Base-by-base conservation (phyloP, 2,888 invertebrate genomes). In the Rhingia rostrata region DNA sequence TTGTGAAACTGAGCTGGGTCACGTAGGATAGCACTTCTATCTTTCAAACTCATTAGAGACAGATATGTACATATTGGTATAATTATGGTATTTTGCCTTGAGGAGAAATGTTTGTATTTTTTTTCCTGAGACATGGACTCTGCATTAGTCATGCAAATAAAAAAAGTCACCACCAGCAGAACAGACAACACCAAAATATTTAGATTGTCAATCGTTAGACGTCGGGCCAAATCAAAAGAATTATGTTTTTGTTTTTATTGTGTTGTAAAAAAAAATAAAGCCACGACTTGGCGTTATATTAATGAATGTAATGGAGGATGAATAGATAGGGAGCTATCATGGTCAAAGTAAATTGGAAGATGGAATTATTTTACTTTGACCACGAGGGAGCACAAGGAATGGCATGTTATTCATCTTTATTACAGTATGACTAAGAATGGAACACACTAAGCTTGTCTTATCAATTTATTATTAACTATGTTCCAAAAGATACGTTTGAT, bases 11-110 rank as follows among this genome's bases (percentile, higher is more conserved):
- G 75, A 66, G 66, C 43, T 75, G 58, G 66, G 67, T 75, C 75
- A 75, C 75, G 75, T 75, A 75, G 75, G 75, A 75, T 60, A 58
- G 32, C 58, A 66, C 49, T 66, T 58, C 66, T 66, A 56, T 66
- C 39, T 49, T 64, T 51, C 6, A 33, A 58, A 43, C 66, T 58
- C 74, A 74, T 74, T 56, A 56, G 32, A 3, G 47, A 9, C 58
- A 10, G 37, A 22, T 43, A 9, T 49, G 22, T 22, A 22, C 14
- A 49, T 47, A 14, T 37, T 22, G 35, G n/a, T 6, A 6, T 43
- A 10, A 7, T 47, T 54, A 3, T 30, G 37, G 1, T 5, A 2
- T n/a, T 7, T 2, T 10, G 32, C 6, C 33, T 33, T 45, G 63
- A 10, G 9, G 30, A 73, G 56, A 47, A 43, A 12, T 47, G 47